Evolutionary conservation across 2,888 invertebrate species (phyloP).

Genomic region (Hypena proboscidalis): DNA sequence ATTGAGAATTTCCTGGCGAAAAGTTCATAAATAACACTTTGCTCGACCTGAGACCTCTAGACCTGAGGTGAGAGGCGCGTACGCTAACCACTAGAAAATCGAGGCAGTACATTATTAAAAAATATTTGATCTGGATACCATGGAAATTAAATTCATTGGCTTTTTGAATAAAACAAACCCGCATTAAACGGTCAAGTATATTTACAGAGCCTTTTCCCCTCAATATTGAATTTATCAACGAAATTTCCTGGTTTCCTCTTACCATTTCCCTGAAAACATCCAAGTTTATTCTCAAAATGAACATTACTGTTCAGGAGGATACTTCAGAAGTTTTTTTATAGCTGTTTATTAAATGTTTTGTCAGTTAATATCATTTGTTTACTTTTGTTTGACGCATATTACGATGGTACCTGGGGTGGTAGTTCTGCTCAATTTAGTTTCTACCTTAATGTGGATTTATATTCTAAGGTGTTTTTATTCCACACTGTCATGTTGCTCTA

Average conservation of each 20-base stretch:
- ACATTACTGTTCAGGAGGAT: conserved; percentile 17
- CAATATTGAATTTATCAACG: background rate
- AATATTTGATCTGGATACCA: no score
- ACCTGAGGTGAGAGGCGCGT: no score
- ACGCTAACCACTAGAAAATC: no score
- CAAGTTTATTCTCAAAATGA: conserved; percentile 17
- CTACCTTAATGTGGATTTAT: background rate
- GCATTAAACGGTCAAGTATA: no score
- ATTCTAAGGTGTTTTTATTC: background rate
- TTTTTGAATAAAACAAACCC: no score
- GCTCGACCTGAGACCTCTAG: no score
- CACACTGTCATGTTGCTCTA: no score
- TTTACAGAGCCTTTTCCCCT: no score
- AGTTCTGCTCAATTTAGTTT: background rate
- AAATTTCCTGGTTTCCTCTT: conserved; percentile 2
- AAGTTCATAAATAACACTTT: no score
- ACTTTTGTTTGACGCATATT: conserved; percentile 20
- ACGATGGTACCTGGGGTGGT: conserved; percentile 2
- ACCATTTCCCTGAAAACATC: conserved; percentile 14
- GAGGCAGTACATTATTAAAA: no score
- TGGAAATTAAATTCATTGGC: no score
- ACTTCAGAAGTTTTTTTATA: conserved; percentile 30
- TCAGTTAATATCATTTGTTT: conserved; percentile 15
- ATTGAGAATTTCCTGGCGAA: no score
- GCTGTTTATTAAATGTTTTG: conserved; percentile 36